These are phyloP conservation scores for Aphrophora alni DNA, from an alignment of 2,888 invertebrate genomes.

Conservation along the genomic window DNA sequence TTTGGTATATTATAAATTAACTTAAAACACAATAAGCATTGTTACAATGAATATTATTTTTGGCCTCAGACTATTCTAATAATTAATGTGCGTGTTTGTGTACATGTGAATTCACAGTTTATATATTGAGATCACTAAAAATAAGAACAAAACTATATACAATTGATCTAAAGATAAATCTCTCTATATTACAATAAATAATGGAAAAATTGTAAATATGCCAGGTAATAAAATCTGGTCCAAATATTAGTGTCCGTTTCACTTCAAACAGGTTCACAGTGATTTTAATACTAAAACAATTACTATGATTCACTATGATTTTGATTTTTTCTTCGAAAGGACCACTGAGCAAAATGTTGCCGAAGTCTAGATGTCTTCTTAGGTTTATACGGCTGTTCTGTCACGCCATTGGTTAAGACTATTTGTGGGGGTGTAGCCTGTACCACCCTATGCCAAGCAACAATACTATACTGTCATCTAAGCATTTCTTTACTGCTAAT, in stretches of 20 bases:
- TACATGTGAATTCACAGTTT: neutral
- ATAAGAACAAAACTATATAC: neutral
- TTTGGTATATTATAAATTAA: neutral
- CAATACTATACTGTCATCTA: slow-evolving; percentile 17
- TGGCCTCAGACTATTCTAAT: neutral
- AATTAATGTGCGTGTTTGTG: neutral
- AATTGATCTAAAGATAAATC: neutral
- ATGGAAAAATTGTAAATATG: neutral
- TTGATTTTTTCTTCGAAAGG: slow-evolving; percentile 39
- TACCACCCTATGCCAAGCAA: slow-evolving; percentile 24
- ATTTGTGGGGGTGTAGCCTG: neutral
- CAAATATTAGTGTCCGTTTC: too few relatives aligned
- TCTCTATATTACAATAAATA: neutral
- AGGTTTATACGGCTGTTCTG: slow-evolving; percentile 10
- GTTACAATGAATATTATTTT: neutral
- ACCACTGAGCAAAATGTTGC: slow-evolving; percentile 42
- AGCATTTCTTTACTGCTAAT: neutral
- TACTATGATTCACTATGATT: neutral
- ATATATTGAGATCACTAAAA: neutral
- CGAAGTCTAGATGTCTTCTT: slow-evolving; percentile 35
- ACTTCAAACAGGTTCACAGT: neutral
- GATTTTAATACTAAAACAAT: neutral
- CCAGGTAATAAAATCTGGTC: neutral
- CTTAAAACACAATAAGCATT: neutral
- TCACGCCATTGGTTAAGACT: slow-evolving; percentile 27